These are phyloP conservation scores for Taeniopygia guttata DNA, from an alignment of 2,797 vertebrate genomes.

Conservation along the genomic window DNA sequence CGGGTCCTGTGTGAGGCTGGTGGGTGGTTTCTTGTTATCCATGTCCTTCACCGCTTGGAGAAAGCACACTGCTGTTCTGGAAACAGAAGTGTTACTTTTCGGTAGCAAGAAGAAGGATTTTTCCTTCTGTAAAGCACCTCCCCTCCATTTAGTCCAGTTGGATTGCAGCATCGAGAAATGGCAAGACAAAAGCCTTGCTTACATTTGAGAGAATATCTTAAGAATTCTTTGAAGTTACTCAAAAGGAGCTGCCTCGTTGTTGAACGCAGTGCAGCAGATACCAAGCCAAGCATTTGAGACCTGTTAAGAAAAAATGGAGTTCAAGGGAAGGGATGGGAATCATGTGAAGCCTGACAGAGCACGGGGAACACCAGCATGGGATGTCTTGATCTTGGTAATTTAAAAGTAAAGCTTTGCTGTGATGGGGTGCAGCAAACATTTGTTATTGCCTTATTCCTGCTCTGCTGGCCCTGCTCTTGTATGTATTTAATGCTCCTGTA, in stretches of 20 bases:
- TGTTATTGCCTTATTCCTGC: not conserved
- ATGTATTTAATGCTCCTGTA: not conserved
- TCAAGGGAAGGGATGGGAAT: not conserved
- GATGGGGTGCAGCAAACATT: not conserved
- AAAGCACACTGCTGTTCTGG: too few relatives aligned
- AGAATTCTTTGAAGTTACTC: not conserved
- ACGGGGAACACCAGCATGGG: not conserved
- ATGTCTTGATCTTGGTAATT: not conserved
- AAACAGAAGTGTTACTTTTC: not conserved
- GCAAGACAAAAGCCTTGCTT: not conserved
- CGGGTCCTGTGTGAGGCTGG: not conserved
- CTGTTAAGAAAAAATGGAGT: rapidly evolving
- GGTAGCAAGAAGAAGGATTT: not conserved
- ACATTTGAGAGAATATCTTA: not conserved
- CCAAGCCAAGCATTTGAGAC: too few relatives aligned
- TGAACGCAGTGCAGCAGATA: rapidly evolving
- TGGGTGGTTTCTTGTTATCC: not conserved
- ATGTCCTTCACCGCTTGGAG: not conserved
- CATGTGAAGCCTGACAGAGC: not conserved
- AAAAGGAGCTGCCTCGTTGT: not conserved
- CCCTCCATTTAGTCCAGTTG: not conserved
- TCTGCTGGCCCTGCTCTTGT: not conserved
- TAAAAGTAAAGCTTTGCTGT: not conserved
- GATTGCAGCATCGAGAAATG: not conserved
- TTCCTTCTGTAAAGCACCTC: not conserved